A percentile compares a stretch with the other conserved stretches of the same genome.
These are phyloP conservation scores for Meloidogyne floridensis DNA, from an alignment of 1,140 invertebrate genomes.

Conservation along the genomic window DNA sequence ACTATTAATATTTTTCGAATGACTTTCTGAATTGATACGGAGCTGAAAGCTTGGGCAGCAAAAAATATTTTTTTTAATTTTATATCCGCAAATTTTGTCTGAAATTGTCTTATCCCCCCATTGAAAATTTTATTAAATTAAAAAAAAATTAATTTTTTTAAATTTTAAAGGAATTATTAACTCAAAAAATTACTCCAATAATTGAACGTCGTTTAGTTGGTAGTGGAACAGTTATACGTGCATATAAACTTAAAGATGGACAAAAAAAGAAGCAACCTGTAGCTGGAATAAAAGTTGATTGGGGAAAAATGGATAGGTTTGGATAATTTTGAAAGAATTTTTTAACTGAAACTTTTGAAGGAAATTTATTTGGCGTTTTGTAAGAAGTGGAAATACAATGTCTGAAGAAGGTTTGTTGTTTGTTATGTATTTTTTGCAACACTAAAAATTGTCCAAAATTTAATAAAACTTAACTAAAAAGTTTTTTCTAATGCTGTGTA, in stretches of 20 bases:
- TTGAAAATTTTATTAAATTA: too few relatives aligned
- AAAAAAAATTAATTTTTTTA: constrained; percentile 23
- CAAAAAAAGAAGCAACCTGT: constrained; percentile 57
- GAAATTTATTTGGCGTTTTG: constrained; percentile 23
- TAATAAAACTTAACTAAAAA: constrained; percentile 25
- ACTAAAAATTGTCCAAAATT: too few relatives aligned
- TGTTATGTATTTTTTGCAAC: background rate
- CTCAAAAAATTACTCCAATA: constrained; percentile 24
- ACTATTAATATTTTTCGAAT: too few relatives aligned
- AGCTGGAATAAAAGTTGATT: constrained; percentile 59
- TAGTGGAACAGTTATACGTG: constrained; percentile 60
- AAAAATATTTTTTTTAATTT: too few relatives aligned
- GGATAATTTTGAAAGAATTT: background rate
- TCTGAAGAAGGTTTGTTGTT: constrained; percentile 12
- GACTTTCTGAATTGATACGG: too few relatives aligned
- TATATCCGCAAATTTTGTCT: too few relatives aligned
- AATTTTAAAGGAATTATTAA: constrained; percentile 24
- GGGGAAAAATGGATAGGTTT: constrained; percentile 53
- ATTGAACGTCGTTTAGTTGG: constrained; percentile 52
- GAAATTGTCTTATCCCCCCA: background rate
- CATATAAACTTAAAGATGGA: constrained; percentile 59
- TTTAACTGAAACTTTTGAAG: too few relatives aligned
- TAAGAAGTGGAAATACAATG: background rate
- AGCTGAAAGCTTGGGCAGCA: too few relatives aligned
- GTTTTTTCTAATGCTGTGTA: too few relatives aligned